Evolutionary conservation across 2,797 vertebrate genomes (phyloP).

Genomic region (Sardinella longiceps): DNA sequence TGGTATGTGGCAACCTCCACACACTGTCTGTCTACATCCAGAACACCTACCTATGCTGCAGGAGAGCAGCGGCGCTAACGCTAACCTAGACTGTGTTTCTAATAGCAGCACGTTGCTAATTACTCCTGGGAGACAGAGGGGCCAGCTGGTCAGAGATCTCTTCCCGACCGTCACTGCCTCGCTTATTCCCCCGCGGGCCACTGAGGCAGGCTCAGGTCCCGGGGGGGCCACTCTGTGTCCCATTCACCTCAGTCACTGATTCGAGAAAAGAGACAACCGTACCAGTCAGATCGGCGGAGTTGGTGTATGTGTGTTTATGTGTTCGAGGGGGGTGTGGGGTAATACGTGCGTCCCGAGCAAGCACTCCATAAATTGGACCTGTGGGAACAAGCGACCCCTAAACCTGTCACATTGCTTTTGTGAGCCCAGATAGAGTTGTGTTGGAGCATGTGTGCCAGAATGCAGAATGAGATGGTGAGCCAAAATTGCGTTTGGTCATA

Average conservation of each 20-base stretch:
- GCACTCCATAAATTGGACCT: conserved; percentile 61
- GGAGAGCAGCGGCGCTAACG: conserved; percentile 38
- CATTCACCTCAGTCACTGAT: conserved; percentile 52
- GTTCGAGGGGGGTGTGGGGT: conserved; percentile 33
- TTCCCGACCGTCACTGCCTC: background rate
- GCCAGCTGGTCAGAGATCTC: conserved; percentile 10
- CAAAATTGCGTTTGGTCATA: background rate
- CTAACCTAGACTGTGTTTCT: conserved; percentile 35
- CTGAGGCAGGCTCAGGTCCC: background rate
- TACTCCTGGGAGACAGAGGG: background rate
- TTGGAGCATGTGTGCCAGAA: conserved; percentile 62
- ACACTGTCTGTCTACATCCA: background rate
- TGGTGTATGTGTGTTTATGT: conserved; percentile 18
- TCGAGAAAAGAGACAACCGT: conserved; percentile 54
- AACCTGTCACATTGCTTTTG: conserved; percentile 57
- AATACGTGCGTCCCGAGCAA: conserved; percentile 38
- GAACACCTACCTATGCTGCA: background rate
- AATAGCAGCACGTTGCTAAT: conserved; percentile 32
- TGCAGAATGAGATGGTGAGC: conserved; percentile 43
- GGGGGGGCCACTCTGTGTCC: background rate
- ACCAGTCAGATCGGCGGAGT: conserved; percentile 36
- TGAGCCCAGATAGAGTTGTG: conserved; percentile 49
- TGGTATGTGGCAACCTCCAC: background rate
- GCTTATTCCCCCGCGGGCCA: background rate
- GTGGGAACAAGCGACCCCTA: conserved; percentile 55